These are phyloP conservation scores for Halocynthia aurantium DNA, from an alignment of 23 tunicate genomes.

Conservation along the genomic window DNA sequence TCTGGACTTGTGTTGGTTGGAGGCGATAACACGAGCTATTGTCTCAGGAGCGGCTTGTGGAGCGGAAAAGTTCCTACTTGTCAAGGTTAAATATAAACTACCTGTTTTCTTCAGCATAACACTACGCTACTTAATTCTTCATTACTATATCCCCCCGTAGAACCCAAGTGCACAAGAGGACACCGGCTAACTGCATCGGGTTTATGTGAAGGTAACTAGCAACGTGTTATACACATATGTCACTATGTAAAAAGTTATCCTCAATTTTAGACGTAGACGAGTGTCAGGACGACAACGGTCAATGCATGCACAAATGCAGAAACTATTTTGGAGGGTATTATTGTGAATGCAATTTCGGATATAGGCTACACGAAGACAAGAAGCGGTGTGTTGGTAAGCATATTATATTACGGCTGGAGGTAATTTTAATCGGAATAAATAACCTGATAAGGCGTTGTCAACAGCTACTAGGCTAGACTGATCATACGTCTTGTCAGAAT, in stretches of 20 bases:
- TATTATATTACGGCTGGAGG: neutral
- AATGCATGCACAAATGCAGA: slow-evolving; percentile 28
- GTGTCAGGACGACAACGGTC: slow-evolving; percentile 36
- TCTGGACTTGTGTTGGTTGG: slow-evolving; percentile 33
- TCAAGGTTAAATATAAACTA: slow-evolving; percentile 15
- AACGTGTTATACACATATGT: neutral
- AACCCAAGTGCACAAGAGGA: neutral
- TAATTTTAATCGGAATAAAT: too few species aligned
- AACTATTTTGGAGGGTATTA: slow-evolving; percentile 19
- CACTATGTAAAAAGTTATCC: neutral
- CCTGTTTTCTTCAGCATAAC: neutral
- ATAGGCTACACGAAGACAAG: neutral
- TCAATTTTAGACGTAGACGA: slow-evolving; percentile 29
- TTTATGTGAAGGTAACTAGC: slow-evolving; percentile 13
- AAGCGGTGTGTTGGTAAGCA: slow-evolving; percentile 22
- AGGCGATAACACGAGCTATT: slow-evolving; percentile 46
- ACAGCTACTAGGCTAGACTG: too few species aligned
- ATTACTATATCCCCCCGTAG: neutral
- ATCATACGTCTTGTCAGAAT: too few species aligned
- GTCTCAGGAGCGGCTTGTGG: slow-evolving; percentile 37
- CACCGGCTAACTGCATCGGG: neutral
- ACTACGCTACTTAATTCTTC: neutral
- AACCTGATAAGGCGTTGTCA: too few species aligned
- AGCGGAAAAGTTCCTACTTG: slow-evolving; percentile 38
- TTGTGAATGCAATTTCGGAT: slow-evolving; percentile 29